A percentile compares a stretch with the other conserved stretches of the same genome.
Evolutionary conservation across 2,797 vertebrate species (phyloP).

Genomic region (Glossophaga mutica): DNA sequence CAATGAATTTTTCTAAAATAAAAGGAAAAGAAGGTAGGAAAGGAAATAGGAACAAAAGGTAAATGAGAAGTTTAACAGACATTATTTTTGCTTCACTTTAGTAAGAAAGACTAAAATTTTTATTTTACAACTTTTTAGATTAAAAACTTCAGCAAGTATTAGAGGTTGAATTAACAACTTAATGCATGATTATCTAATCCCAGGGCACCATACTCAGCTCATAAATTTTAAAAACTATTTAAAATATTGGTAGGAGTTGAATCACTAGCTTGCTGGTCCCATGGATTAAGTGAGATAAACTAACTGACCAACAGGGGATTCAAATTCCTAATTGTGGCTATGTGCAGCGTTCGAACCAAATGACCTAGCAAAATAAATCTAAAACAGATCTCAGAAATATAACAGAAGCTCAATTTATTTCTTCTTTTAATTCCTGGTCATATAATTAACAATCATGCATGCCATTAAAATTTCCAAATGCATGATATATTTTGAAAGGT

Average conservation of each 20-base stretch:
- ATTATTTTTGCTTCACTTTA: neutral
- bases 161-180: neutral
- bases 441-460: neutral
- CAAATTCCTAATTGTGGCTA: neutral
- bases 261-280: neutral
- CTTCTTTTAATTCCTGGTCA: constrained; percentile 4
- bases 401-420: neutral
- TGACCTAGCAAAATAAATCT: neutral
- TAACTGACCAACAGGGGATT: neutral
- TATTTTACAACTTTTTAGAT: neutral
- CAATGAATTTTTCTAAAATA: neutral
- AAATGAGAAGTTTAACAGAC: neutral
- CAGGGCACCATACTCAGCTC: neutral
- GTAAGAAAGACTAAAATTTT: neutral
- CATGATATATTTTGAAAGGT: neutral
- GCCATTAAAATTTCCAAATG: neutral
- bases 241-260: neutral
- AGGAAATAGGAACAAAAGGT: neutral
- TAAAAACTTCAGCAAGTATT: neutral
- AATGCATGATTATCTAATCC: neutral
- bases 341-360: neutral
- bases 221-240: neutral
- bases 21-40: neutral
- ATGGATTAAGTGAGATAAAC: neutral
- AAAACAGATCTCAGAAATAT: neutral